These are phyloP conservation scores for Rhorus exstirpatorius DNA, from an alignment of 2,888 invertebrate genomes.

Conservation along the genomic window DNA sequence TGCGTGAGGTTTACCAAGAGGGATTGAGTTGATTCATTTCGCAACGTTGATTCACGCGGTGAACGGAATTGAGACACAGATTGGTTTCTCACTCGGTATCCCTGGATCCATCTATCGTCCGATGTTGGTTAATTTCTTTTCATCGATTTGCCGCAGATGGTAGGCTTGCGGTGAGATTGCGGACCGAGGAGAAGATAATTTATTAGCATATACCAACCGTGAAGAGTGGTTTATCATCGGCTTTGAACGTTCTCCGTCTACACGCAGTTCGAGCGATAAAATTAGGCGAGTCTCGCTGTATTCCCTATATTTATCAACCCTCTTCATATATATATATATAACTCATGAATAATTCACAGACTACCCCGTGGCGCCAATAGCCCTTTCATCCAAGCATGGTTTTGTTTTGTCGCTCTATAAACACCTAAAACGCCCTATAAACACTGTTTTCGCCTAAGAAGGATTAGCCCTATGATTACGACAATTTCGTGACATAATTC, in stretches of 20 bases:
- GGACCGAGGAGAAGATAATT: slow-evolving; percentile 62
- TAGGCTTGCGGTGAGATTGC: slow-evolving; percentile 28
- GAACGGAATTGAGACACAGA: slow-evolving; percentile 56
- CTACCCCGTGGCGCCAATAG: slow-evolving; percentile 58
- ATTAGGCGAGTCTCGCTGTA: slow-evolving; percentile 45
- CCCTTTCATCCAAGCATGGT: slow-evolving; percentile 33
- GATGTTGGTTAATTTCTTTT: slow-evolving; percentile 61
- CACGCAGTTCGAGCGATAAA: slow-evolving; percentile 61
- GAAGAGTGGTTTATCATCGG: slow-evolving; percentile 67
- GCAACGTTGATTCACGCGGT: slow-evolving; percentile 22
- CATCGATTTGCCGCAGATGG: slow-evolving; percentile 46
- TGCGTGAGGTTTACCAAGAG: slow-evolving; percentile 30
- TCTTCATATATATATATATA: slow-evolving; percentile 39
- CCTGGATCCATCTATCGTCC: slow-evolving; percentile 60
- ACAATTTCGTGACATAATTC: slow-evolving; percentile 3
- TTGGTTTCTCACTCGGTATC: slow-evolving; percentile 32
- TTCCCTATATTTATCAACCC: slow-evolving; percentile 62
- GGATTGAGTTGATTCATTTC: slow-evolving; percentile 51
- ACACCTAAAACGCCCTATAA: too few species aligned
- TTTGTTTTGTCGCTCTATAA: slow-evolving; percentile 34
- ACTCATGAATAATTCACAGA: slow-evolving; percentile 66
- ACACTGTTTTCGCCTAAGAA: slow-evolving; percentile 51
- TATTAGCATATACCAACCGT: slow-evolving; percentile 64
- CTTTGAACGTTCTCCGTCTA: slow-evolving; percentile 55
- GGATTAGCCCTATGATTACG: slow-evolving; percentile 5